phyloP scores from a whole-genome alignment of 2,797 vertebrate species.

The Mallotus villosus region DNA sequence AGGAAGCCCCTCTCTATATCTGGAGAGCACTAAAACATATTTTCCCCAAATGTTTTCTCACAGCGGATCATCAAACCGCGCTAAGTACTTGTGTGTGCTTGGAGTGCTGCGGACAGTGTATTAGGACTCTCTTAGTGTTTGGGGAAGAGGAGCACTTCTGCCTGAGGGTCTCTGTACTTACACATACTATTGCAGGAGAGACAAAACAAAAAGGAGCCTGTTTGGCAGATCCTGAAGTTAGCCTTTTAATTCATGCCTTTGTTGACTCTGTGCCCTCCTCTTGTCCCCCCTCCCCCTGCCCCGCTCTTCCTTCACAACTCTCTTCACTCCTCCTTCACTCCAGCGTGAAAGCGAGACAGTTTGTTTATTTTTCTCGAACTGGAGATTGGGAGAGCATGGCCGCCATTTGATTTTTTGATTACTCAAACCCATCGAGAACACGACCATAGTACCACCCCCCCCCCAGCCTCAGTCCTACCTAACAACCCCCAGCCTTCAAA shows the following conservation, averaged over 20 bases:
- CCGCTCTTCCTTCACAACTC: slow-evolving; percentile 25
- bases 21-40: slow-evolving; percentile 7
- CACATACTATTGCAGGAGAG: slow-evolving; percentile 44
- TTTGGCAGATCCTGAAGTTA: slow-evolving; percentile 49
- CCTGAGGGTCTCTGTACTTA: slow-evolving; percentile 36
- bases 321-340: slow-evolving; percentile 38
- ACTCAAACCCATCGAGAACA: slow-evolving; percentile 57
- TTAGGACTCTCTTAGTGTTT: slow-evolving; percentile 12
- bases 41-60: slow-evolving; percentile 12
- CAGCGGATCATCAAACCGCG: not conserved
- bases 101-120: not conserved
- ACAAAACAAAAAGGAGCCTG: slow-evolving; percentile 32
- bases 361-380: slow-evolving; percentile 79
- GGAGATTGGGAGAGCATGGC: slow-evolving; percentile 62
- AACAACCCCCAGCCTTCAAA: no score
- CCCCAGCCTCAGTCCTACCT: not conserved
- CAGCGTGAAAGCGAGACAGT: slow-evolving; percentile 64
- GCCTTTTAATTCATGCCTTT: slow-evolving; percentile 68
- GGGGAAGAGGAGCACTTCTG: slow-evolving; percentile 9
- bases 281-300: slow-evolving; percentile 18
- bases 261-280: slow-evolving; percentile 56
- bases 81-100: not conserved
- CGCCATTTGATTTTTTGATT: slow-evolving; percentile 75
- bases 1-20: not conserved
- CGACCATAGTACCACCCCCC: slow-evolving; percentile 40